phyloP scores from a whole-genome alignment of 2,888 invertebrate species.

The Phyllotreta cruciferae region DNA sequence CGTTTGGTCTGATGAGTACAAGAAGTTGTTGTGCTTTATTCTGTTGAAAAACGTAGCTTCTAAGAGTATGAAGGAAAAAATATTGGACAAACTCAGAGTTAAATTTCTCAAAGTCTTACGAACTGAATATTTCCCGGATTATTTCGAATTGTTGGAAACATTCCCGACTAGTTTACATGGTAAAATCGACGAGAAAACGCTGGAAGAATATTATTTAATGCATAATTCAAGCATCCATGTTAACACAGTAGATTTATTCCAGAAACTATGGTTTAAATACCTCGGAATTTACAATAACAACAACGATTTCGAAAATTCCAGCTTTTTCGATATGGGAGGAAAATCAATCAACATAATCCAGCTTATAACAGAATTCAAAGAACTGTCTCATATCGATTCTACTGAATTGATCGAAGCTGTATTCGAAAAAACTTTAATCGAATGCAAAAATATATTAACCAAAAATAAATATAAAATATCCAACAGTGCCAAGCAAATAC shows the following conservation, averaged over 20 bases:
- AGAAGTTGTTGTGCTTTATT: conserved; percentile 64
- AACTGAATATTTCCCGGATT: conserved; percentile 66
- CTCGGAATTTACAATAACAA: conserved; percentile 24
- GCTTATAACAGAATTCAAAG: conserved; percentile 67
- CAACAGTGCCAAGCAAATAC: no score
- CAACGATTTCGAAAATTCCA: conserved; percentile 49
- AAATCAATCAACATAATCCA: conserved; percentile 74
- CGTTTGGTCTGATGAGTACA: conserved; percentile 63
- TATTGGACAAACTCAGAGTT: conserved; percentile 50
- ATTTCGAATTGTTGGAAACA: conserved; percentile 65
- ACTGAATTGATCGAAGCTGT: conserved; percentile 65
- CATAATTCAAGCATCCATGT: conserved; percentile 17
- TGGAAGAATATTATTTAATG: conserved; percentile 59
- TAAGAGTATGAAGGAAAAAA: conserved; percentile 44
- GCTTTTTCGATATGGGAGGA: conserved; percentile 72
- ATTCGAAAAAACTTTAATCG: conserved; percentile 61
- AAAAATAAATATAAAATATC: no score
- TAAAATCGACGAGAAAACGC: conserved; percentile 67
- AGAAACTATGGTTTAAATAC: conserved; percentile 30
- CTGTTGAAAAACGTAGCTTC: conserved; percentile 49
- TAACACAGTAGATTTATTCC: conserved; percentile 20
- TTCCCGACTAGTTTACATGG: conserved; percentile 73
- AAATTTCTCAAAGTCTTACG: conserved; percentile 53
- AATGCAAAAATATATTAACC: conserved; percentile 48
- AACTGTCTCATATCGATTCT: conserved; percentile 58